Conservation (phyloP, 2,113 vertebrate species). For the Phyllostomus hastatus region DNA sequence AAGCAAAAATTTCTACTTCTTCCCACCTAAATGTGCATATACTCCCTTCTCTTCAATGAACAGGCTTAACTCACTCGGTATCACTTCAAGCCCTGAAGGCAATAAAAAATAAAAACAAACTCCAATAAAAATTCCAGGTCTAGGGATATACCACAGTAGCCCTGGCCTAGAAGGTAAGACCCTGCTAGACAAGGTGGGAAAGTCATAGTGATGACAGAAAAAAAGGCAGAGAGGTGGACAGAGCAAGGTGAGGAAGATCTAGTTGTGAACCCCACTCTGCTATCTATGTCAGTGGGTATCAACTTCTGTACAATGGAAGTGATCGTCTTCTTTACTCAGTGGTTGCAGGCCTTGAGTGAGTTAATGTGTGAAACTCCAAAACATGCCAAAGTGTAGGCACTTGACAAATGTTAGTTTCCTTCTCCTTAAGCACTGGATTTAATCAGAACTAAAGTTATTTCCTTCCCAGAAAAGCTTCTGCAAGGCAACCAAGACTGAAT, state of each 20-base stretch:
- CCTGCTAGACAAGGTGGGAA: background rate
- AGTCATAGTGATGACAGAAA: background rate
- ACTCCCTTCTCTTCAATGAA: background rate
- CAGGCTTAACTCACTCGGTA: background rate
- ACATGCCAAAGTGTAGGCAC: background rate
- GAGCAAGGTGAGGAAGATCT: background rate
- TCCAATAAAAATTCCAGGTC: background rate
- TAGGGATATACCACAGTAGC: background rate
- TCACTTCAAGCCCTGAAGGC: background rate
- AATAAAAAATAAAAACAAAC: background rate
- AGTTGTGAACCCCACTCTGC: background rate
- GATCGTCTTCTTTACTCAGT: background rate
- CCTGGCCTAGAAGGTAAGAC: background rate
- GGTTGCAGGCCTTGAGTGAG: background rate
- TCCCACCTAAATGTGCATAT: background rate
- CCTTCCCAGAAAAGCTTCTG: background rate
- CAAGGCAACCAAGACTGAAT: background rate
- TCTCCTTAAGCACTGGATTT: background rate
- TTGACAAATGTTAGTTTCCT: background rate
- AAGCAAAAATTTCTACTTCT: background rate
- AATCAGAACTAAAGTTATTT: background rate
- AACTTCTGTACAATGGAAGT: background rate
- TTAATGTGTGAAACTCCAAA: background rate
- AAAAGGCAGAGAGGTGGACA: background rate
- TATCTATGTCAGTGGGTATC: background rate